phyloP scores from a whole-genome alignment of 1,140 invertebrate genomes.

The Halotydeus destructor region DNA sequence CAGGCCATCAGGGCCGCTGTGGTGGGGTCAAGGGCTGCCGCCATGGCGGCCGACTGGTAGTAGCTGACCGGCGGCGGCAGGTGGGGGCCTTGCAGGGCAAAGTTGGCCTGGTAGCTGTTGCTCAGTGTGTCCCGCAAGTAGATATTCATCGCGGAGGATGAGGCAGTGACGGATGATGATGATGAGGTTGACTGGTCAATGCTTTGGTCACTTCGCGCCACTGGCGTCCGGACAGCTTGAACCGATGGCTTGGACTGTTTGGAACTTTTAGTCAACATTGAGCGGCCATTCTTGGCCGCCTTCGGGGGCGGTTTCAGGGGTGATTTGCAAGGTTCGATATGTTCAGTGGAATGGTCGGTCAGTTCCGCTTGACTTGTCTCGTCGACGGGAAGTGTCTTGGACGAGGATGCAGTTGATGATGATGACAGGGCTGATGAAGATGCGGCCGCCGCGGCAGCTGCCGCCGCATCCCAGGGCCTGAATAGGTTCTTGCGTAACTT shows the following conservation, averaged over 20 bases:
- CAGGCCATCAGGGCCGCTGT: neutral
- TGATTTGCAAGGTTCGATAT: neutral
- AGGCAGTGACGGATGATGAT: no score
- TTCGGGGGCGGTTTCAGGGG: neutral
- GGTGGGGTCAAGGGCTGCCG: neutral
- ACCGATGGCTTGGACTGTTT: neutral
- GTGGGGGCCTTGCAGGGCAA: no score
- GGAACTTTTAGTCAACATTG: neutral
- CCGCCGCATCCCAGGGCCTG: constrained; percentile 8
- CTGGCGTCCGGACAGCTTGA: neutral
- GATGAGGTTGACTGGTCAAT: no score
- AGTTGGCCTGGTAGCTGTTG: no score
- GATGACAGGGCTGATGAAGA: neutral
- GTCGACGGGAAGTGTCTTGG: neutral
- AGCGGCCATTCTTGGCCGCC: neutral
- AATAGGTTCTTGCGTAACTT: constrained; percentile 15
- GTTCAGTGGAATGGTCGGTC: neutral
- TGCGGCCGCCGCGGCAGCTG: neutral
- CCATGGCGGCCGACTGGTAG: neutral
- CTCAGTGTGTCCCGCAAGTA: no score
- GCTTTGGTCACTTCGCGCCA: no score
- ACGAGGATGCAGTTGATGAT: neutral
- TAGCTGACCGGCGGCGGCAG: neutral
- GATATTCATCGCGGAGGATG: no score
- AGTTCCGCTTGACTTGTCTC: neutral